Conservation (phyloP, 1,140 invertebrate species). For the Ceratitis capitata region DNA sequence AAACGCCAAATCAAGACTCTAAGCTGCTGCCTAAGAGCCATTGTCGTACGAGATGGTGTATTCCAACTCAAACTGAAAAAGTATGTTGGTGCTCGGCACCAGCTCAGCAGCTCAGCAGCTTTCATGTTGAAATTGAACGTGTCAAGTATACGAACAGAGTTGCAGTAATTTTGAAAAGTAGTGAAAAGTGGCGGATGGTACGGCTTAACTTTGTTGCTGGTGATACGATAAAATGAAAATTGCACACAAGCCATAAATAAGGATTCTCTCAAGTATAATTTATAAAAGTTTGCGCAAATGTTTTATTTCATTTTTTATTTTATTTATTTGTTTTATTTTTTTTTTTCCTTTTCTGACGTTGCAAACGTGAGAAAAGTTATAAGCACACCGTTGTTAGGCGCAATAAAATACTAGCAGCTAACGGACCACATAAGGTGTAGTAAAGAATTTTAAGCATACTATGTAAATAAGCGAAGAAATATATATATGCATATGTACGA, state of each 20-base stretch:
- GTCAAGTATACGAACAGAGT: not conserved
- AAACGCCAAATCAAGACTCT: not conserved
- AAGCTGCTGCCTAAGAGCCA: not conserved
- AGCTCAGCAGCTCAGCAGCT: no score
- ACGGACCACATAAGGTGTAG: not conserved
- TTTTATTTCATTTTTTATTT: slow-evolving; percentile 4
- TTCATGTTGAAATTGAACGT: not conserved
- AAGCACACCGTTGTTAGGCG: not conserved
- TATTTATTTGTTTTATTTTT: not conserved
- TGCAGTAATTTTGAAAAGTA: not conserved
- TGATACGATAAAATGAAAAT: slow-evolving; percentile 65
- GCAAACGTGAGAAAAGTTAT: not conserved
- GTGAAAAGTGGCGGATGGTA: not conserved
- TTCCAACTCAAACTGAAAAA: not conserved
- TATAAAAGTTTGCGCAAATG: slow-evolving; percentile 54
- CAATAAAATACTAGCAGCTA: no score
- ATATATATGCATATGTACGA: not conserved
- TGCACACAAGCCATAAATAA: slow-evolving; percentile 65
- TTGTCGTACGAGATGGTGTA: not conserved
- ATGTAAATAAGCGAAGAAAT: not conserved
- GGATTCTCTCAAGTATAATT: slow-evolving; percentile 66
- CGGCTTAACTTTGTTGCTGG: slow-evolving; percentile 62
- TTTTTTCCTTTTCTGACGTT: not conserved
- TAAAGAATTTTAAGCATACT: not conserved
- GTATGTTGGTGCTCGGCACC: not conserved